Base-by-base conservation (phyloP, 1,140 invertebrate genomes). In the Oreohelix idahoensis region DNA sequence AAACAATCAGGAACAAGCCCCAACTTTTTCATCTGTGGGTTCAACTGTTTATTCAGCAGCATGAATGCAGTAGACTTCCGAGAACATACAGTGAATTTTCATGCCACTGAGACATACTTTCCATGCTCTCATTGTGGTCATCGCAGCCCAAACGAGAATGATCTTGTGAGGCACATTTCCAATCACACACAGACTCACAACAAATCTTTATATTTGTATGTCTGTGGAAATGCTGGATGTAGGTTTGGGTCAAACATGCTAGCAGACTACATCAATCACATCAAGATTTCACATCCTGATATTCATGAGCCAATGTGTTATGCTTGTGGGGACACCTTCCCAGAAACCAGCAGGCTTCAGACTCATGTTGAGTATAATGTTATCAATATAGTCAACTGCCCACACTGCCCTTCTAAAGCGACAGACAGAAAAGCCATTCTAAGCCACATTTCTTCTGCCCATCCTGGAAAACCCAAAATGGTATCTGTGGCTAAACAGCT, bases 401-500 rank as follows among this genome's bases (percentile, higher is more conserved):
- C 89, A 26, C 87, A 90, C 77, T 90, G 89, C 76, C 83, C 86
- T 26, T 83, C 85, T 32, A 88, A 89, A 83, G 87, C 86, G 70
- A 86, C 84, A 23, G 85, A 89, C 49, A 81, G 89, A n/a, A 75
- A 84, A 36, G 83, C 84, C 38, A 81, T 90, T 23, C 69, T 90
- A 15, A 85, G 84, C 35, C 89, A 90, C 51, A 89, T 90, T 17
- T 76, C 86, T 38, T 23, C 84, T 1, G 81, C 38, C 32, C 89
- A 90, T 71, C 89, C 87, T 15, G 89, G 89, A 17, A 90, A 90
- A 84, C 85, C 88, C 20, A 89, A 88, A 79, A 88, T 89, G 83
- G 87, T 90, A 11, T 87, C 85, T 51, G 89, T 90, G 15, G 87
- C 88, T 38, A 87, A 86, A 35, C 89, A 90, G 76, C 80, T 90